Evolutionary conservation across 2,113 vertebrate genomes (phyloP), one percentile per base, ranked within the genome.

Genomic region (Gasterosteus nipponicus): DNA sequence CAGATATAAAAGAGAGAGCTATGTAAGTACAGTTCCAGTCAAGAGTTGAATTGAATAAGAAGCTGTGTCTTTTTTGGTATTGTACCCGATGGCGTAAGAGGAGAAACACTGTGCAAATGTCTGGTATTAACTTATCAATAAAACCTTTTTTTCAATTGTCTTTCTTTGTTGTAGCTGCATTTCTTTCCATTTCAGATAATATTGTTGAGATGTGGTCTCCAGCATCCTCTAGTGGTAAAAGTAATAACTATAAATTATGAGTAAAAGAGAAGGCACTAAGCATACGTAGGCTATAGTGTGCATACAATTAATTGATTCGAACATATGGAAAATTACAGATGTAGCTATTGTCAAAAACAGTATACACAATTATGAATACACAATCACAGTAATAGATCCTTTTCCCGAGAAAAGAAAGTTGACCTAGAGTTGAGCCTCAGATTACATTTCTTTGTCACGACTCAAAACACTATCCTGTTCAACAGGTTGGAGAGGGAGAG

Each of bases 91-190:
- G 39, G 79, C 51, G 26, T 41, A 33, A 49, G 61, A 5, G 38
- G 46, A 73, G 19, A 67, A 51, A 51, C 31, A 29, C 62, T 49
- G 19, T 58, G 51, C 60, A 77, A 42, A 81, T 72, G 69, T 77
- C 77, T 82, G 77, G 67, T 68, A 46, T 54, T 70, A 72, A 82
- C 39, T 80, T 86, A 81, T 82, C 75, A 86, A 83, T 90, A 89
- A 86, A 91, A 75, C 15, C 58, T 3, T 19, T 39, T 75, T 73
- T 39, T n/a, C 69, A 81, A 31, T 22, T n/a, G 42, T 41, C 63
- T 26, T 47, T 60, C 9, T 67, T 63, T 39, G 42, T 54, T 69
- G 42, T n/a, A 53, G 51, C 19, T 53, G 22, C 22, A 53, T 26
- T 54, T 54, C 3, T 5, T 6, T 26, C 22, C 12, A 44, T 35